Evolutionary conservation across 2,113 vertebrate genomes (phyloP), one percentile per base, ranked within the genome.

Genomic region (Grallaria varia): DNA sequence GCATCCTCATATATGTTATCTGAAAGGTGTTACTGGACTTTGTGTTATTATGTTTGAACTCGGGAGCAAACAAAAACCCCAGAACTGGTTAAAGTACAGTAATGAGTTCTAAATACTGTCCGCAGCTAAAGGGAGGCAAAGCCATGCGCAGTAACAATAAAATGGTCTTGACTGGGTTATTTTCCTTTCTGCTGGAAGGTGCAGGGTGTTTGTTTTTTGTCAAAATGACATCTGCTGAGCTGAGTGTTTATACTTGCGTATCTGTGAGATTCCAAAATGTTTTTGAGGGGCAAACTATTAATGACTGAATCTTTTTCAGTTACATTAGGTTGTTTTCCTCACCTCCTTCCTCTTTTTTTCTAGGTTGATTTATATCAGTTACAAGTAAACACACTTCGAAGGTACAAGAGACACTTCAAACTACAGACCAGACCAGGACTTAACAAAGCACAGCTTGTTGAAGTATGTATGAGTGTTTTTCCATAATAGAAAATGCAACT

Each of bases 381-480:
- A 97, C 98, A 98, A 97, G 98, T 98, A 97, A 98, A 98, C 95
- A 98, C 98, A 78, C 98, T 98, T 95, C 97, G 98, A 97, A 98
- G 98, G 92, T 98, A 98, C 96, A 98, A 98, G 98, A 98, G 98
- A 97, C 98, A 98, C 97, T 98, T 98, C 97, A 98, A 98, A 95
- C 96, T 98, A 89, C 98, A 98, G 97, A 98, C 98, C 89, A 98
- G 98, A 97, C 98, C 98, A 2, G 98, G 98, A 87, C 98, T 98
- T 94, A 98, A 98, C 97, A 98, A 98, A 98, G 98, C 98, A 95
- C 98, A 98, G 89, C 98, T 98, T 82, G 98, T 98, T 95, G 98
- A 98, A 97, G 98, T 98, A 98, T 11, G 91, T 97, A 90, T 91
- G 76, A 95, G n/a, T 94, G 59, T 96, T 96, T 93, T 96, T 92